These are phyloP conservation scores for Noctua pronuba DNA, from an alignment of 2,888 invertebrate species.

Conservation along the genomic window DNA sequence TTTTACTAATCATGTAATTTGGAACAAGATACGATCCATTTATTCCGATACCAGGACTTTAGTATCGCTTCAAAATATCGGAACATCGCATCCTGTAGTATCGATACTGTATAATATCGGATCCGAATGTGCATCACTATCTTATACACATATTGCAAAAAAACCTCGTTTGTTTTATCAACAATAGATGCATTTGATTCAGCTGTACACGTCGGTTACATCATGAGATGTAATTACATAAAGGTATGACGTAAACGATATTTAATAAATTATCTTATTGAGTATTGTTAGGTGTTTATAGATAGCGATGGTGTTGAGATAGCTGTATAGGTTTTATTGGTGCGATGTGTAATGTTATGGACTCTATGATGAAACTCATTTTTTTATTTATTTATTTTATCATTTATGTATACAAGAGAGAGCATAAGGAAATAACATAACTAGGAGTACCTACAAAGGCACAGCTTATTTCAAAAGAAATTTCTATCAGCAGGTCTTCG, in stretches of 20 bases:
- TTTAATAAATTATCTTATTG: conserved; percentile 57
- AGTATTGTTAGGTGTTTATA: conserved; percentile 44
- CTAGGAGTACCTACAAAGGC: too few relatives aligned
- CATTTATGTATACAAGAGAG: too few relatives aligned
- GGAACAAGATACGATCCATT: neutral
- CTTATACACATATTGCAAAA: conserved; percentile 8
- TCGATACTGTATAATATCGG: neutral
- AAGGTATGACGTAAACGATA: conserved; percentile 61
- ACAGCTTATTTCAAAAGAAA: too few relatives aligned
- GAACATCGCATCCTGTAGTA: neutral
- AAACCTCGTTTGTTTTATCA: conserved; percentile 25
- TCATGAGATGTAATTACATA: conserved; percentile 66
- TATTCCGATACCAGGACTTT: neutral
- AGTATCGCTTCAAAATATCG: neutral
- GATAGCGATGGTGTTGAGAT: conserved; percentile 14
- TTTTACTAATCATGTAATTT: neutral
- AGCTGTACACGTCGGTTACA: conserved; percentile 34
- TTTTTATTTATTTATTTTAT: too few relatives aligned
- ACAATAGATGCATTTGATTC: conserved; percentile 52
- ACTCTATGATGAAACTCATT: neutral
- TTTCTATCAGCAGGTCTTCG: too few relatives aligned
- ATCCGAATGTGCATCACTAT: neutral
- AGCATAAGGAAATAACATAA: too few relatives aligned
- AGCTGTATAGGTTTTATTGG: conserved; percentile 17
- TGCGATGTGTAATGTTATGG: neutral